These are phyloP conservation scores for Holothuria glaberrima DNA, from an alignment of 35 echinoderm and acorn worm genomes.

Conservation along the genomic window DNA sequence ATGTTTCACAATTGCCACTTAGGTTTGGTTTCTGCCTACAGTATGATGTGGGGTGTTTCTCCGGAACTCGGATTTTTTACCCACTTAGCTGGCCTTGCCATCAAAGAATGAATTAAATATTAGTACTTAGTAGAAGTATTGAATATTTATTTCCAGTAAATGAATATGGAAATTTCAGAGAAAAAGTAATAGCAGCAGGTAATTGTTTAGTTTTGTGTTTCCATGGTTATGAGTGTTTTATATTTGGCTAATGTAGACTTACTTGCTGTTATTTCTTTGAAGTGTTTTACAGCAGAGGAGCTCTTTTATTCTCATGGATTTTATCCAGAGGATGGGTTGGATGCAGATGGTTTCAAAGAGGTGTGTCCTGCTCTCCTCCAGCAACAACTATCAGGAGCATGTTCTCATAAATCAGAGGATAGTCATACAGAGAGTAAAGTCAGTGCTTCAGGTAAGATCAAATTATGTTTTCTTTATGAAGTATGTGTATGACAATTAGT, in stretches of 20 bases:
- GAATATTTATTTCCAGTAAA: too few species aligned
- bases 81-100: too few species aligned
- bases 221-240: background rate
- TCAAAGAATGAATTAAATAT: too few species aligned
- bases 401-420: background rate
- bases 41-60: too few species aligned
- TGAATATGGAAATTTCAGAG: too few species aligned
- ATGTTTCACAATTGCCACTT: too few species aligned
- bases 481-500: too few species aligned
- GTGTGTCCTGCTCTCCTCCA: slow-evolving; percentile 4
- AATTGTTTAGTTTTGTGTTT: background rate
- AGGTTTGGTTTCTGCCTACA: too few species aligned
- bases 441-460: background rate
- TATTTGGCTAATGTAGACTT: background rate
- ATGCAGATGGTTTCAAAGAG: background rate
- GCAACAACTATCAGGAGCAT: slow-evolving; percentile 13
- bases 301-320: background rate
- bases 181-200: background rate
- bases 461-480: too few species aligned
- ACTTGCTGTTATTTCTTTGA: background rate
- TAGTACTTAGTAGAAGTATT: too few species aligned
- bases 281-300: slow-evolving; percentile 26
- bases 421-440: background rate
- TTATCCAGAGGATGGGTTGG: slow-evolving; percentile 1
- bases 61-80: too few species aligned